Evolutionary conservation across 2,888 invertebrate species (phyloP).

Genomic region (Ditula angustiorana): DNA sequence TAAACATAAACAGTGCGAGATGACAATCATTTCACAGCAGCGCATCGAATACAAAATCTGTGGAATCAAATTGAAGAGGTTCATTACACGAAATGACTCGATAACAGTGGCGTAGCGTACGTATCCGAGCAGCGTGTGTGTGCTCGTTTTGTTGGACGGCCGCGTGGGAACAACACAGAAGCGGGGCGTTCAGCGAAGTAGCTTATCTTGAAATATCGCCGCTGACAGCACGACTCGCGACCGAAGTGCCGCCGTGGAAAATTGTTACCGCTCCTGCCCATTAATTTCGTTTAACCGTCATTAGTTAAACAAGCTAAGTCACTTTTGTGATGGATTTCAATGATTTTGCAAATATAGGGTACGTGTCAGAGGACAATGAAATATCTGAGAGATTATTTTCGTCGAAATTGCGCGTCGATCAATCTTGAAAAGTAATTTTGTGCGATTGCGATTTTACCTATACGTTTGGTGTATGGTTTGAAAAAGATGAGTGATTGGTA

Average conservation of each 20-base stretch:
- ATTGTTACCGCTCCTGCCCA: constrained; percentile 61
- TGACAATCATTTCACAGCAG: constrained; percentile 22
- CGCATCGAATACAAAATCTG: constrained; percentile 18
- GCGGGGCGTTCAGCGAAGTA: constrained; percentile 59
- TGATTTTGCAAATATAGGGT: constrained; percentile 34
- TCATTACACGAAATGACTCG: constrained; percentile 55
- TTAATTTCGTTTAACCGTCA: constrained; percentile 66
- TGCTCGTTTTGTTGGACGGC: constrained; percentile 46
- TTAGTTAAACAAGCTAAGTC: constrained; percentile 49
- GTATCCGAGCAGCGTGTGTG: constrained; percentile 42
- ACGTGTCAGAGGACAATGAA: constrained; percentile 34
- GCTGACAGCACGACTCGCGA: constrained; percentile 66
- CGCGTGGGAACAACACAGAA: constrained; percentile 70
- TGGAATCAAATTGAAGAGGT: constrained; percentile 35
- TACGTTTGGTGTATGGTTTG: not conserved
- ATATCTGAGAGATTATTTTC: constrained; percentile 22
- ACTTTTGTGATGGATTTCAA: constrained; percentile 37
- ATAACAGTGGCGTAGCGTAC: constrained; percentile 38
- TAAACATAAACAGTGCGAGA: constrained; percentile 8
- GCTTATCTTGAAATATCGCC: constrained; percentile 79
- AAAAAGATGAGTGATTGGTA: not conserved
- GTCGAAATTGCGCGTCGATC: constrained; percentile 14
- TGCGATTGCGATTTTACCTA: not conserved
- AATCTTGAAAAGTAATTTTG: constrained; percentile 19
- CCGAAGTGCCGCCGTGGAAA: constrained; percentile 60